phyloP scores from a whole-genome alignment of 2,113 vertebrate genomes.

The Parus major region DNA sequence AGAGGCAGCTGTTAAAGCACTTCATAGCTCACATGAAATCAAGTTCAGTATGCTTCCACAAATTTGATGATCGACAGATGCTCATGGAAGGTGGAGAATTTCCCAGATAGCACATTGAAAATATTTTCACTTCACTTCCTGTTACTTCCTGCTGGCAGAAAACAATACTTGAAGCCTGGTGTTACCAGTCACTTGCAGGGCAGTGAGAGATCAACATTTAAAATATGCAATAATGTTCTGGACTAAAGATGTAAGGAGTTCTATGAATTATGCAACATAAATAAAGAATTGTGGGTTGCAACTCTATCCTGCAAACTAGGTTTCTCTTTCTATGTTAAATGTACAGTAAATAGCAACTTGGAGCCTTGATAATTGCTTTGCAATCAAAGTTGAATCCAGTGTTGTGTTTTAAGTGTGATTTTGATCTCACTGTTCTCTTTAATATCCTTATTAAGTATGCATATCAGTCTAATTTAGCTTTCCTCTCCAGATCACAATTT shows the following conservation, averaged over 20 bases:
- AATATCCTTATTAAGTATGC: background rate
- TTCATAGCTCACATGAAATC: constrained; percentile 8
- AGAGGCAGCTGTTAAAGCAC: constrained; percentile 32
- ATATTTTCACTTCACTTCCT: background rate
- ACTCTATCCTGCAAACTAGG: background rate
- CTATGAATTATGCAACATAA: background rate
- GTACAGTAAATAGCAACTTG: background rate
- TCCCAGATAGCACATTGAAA: background rate
- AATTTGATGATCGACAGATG: background rate
- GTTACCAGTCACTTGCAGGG: background rate
- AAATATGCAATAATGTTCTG: background rate
- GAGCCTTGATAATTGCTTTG: background rate
- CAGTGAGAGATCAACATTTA: background rate
- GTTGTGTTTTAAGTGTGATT: background rate
- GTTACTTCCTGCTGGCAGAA: background rate
- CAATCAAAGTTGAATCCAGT: background rate
- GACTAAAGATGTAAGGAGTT: background rate
- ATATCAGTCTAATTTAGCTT: background rate
- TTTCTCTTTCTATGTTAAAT: background rate
- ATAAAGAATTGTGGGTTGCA: background rate
- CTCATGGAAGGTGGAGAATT: background rate
- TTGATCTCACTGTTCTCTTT: background rate
- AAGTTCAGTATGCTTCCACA: constrained; percentile 8
- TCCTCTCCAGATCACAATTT: background rate
- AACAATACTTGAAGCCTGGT: background rate